Conservation (phyloP, 2,113 vertebrate genomes). For the Anarrhichthys ocellatus region DNA sequence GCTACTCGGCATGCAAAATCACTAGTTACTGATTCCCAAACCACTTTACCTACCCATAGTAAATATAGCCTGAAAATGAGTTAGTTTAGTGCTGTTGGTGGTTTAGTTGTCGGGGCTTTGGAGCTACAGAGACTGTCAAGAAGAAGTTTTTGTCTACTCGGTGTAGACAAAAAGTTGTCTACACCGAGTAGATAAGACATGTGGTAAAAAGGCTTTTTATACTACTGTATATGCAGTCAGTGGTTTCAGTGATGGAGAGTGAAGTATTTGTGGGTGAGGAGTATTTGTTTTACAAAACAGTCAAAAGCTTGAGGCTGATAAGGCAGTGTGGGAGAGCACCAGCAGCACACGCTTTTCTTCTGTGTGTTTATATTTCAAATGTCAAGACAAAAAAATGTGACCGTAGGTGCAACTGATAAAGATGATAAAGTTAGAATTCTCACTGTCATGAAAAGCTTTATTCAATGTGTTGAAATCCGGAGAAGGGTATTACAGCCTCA, state of each 20-base stretch:
- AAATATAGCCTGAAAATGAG: background rate
- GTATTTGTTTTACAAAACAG: conserved; percentile 39
- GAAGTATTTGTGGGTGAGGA: conserved; percentile 1
- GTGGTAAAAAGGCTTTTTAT: background rate
- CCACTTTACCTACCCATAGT: background rate
- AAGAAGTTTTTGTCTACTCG: too few species aligned
- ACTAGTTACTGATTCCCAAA: background rate
- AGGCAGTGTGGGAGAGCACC: conserved; percentile 2
- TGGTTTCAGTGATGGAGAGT: background rate
- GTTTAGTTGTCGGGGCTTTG: background rate
- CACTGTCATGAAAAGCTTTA: background rate
- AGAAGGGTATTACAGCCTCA: background rate
- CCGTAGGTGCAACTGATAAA: background rate
- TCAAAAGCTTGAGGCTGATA: conserved; percentile 31
- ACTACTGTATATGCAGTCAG: background rate
- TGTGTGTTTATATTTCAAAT: conserved; percentile 4
- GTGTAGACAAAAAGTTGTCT: background rate
- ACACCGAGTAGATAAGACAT: background rate
- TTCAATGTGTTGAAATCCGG: background rate
- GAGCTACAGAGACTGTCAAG: background rate
- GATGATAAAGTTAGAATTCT: background rate
- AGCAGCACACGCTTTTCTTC: background rate
- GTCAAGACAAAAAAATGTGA: conserved; percentile 1
- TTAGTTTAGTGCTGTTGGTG: background rate
- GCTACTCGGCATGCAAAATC: background rate